Base-by-base conservation (phyloP, 2,888 invertebrate species). In the Emmelina monodactyla region DNA sequence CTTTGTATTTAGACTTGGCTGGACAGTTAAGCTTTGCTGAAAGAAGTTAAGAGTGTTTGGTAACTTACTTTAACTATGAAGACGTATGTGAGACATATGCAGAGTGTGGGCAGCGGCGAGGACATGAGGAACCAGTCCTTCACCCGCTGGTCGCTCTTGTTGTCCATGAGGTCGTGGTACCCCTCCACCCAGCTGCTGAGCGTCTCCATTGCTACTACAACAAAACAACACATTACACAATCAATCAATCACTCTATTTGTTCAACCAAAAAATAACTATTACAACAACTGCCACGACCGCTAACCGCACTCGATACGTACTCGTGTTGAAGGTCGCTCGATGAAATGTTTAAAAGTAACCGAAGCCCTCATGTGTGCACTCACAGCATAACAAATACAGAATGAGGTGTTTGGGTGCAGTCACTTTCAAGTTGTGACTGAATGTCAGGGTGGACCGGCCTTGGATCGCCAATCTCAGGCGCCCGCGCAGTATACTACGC, bases 121-220 rank as follows among this genome's bases (percentile, higher is more conserved):
- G 87, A 87, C 91, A 94, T 91, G 68, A 93, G 76, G 37, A 86
- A 81, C 89, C 90, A 93, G 53, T 85, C 85, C 51, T 86, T 88
- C 38, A 91, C 90, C 49, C 94, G 82, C 19, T 86, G 88, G 72
- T 94, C 91, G 60, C 92, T 91, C 69, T 89, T 86, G 60, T 92
- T 91, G 63, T 91, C 89, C 90, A 92, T 90, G 39, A 92, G 59
- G 61, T 92, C 89, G 51, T 85, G 82, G 65, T 89, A 90, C 14
- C 83, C 83, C 47, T 84, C 86, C 50, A 85, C 82, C 46, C 88
- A 57, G 53, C 69, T 72, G 53, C 65, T 62, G 39, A 88, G 63
- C 54, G 83, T 49, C 54, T 82, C 83, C 88, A 89, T 89, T 68
- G 64, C 76, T 50, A 58, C 79, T 75, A 69, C 12, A 72, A 78